Conservation (phyloP, 2,888 invertebrate genomes). For the Ganaspis brasiliensis region DNA sequence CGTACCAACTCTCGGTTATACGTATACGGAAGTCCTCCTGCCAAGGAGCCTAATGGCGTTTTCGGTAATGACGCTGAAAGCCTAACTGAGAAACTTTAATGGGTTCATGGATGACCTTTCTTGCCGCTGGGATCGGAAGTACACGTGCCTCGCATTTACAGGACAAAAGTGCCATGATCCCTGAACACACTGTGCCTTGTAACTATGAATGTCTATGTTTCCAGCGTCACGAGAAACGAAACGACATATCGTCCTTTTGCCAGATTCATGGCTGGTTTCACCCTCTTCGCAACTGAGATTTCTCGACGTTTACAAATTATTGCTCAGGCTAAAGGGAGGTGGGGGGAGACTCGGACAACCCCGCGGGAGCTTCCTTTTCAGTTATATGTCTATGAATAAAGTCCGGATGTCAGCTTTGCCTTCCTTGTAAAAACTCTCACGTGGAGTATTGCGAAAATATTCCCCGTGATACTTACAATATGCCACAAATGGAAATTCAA, state of each 20-base stretch:
- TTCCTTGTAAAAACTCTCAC: constrained; percentile 41
- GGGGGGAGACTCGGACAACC: constrained; percentile 24
- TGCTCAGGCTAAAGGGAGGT: neutral
- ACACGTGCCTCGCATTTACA: constrained; percentile 35
- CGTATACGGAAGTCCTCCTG: constrained; percentile 29
- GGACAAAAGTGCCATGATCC: constrained; percentile 41
- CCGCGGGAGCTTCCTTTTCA: constrained; percentile 41
- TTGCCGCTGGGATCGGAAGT: constrained; percentile 41
- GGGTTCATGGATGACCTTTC: constrained; percentile 43
- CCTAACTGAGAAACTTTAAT: constrained; percentile 39
- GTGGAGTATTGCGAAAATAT: constrained; percentile 29
- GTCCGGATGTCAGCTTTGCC: constrained; percentile 22
- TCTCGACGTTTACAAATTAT: constrained; percentile 41
- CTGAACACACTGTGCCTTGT: neutral
- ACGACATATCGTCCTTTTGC: constrained; percentile 34
- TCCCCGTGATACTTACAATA: constrained; percentile 1
- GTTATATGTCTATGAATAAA: constrained; percentile 36
- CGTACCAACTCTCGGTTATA: constrained; percentile 1
- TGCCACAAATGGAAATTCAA: constrained; percentile 25
- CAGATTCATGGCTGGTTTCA: constrained; percentile 42
- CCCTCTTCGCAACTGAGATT: constrained; percentile 40
- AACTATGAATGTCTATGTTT: neutral
- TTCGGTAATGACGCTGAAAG: constrained; percentile 41
- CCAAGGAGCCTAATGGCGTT: constrained; percentile 35
- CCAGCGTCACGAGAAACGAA: neutral